Percentiles rank a stretch among this genome's conserved stretches.
These are phyloP conservation scores for Ictalurus furcatus DNA, from an alignment of 2,113 vertebrate species.

Conservation along the genomic window DNA sequence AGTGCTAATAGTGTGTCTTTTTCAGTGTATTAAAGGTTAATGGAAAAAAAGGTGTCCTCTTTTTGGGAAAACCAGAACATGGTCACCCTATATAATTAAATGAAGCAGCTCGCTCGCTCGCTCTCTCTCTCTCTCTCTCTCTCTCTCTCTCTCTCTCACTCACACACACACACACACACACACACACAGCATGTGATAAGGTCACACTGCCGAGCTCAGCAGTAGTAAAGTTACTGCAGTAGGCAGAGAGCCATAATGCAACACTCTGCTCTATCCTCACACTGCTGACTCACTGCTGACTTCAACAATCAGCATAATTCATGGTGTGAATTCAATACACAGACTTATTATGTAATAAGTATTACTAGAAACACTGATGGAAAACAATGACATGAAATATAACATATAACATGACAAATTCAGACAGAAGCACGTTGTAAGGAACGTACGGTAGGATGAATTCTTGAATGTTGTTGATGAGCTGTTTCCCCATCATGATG, in stretches of 20 bases:
- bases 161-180: constrained; percentile 16
- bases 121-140: not conserved
- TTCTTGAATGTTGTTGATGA: constrained; percentile 78
- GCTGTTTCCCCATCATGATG: constrained; percentile 81
- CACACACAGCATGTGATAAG: not conserved
- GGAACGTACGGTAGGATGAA: constrained; percentile 75
- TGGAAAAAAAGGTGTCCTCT: no score
- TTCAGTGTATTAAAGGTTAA: no score
- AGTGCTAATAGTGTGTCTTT: no score
- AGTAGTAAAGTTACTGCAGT: constrained; percentile 6
- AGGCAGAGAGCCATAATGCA: constrained; percentile 41
- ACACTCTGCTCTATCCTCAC: constrained; percentile 26
- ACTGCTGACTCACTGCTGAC: constrained; percentile 26
- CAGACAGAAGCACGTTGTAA: not conserved
- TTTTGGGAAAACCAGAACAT: no score
- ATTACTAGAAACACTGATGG: not conserved
- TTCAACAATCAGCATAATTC: constrained; percentile 6
- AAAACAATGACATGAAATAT: not conserved
- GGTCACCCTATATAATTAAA: no score
- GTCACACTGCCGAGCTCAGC: constrained; percentile 27
- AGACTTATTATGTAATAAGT: not conserved
- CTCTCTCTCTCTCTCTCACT: no score
- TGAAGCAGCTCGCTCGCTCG: no score
- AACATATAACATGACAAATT: not conserved
- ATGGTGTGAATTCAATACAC: not conserved